Evolutionary conservation across 2,113 vertebrate genomes (phyloP).

Genomic region (Sardina pilchardus): DNA sequence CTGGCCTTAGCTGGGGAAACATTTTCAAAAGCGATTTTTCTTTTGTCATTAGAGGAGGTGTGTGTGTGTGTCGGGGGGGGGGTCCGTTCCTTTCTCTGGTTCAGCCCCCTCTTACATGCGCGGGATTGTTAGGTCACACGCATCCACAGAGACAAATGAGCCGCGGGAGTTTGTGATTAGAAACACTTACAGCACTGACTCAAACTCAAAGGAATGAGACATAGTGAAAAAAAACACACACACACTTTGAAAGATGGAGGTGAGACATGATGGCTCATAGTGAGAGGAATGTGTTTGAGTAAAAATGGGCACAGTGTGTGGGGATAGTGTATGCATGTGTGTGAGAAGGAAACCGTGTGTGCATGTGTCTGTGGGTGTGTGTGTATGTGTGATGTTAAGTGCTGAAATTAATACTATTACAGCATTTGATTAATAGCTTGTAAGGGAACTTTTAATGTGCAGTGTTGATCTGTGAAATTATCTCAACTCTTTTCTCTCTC

Average conservation of each 20-base stretch:
- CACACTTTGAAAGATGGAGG: neutral
- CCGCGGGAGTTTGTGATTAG: neutral
- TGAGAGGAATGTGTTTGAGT: neutral
- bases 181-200: neutral
- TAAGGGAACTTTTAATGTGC: neutral
- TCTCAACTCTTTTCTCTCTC: neutral
- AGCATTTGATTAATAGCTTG: neutral
- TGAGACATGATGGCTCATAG: neutral
- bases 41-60: conserved; percentile 26
- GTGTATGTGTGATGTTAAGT: neutral
- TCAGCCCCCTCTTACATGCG: conserved; percentile 18
- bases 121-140: conserved; percentile 43
- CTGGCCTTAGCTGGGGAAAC: conserved; percentile 32
- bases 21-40: conserved; percentile 33
- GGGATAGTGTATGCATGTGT: neutral
- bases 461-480: neutral
- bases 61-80: no score
- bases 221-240: neutral
- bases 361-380: neutral
- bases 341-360: neutral
- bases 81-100: neutral
- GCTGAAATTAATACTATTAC: neutral
- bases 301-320: no score
- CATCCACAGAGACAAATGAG: conserved; percentile 31
- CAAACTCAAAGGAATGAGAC: neutral